Evolutionary conservation across 2,888 invertebrate species (phyloP).

Genomic region (Mesoligia furuncula): DNA sequence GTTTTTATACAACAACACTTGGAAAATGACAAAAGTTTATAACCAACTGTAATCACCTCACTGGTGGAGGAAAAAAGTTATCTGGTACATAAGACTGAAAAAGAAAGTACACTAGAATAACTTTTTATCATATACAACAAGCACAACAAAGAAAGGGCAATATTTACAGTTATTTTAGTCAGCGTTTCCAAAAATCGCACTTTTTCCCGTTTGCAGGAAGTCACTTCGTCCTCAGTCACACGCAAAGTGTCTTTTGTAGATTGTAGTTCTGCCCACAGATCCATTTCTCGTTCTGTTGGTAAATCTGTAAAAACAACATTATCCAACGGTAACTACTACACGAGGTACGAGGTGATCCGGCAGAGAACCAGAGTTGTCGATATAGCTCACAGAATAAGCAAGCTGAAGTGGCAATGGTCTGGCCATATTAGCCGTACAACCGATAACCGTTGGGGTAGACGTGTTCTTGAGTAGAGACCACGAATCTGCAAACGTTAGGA

Average conservation of each 20-base stretch:
- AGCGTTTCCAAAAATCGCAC: slow-evolving; percentile 85
- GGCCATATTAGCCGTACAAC: neutral
- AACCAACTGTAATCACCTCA: slow-evolving; percentile 71
- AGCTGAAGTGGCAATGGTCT: neutral
- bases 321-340: neutral
- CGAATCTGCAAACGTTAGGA: neutral
- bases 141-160: slow-evolving; percentile 27
- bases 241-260: slow-evolving; percentile 85
- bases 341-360: neutral
- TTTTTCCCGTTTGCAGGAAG: slow-evolving; percentile 83
- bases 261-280: slow-evolving; percentile 85
- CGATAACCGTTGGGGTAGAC: neutral
- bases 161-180: slow-evolving; percentile 83
- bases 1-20: slow-evolving; percentile 9
- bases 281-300: slow-evolving; percentile 86
- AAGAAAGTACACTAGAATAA: slow-evolving; percentile 67
- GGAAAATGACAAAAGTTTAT: slow-evolving; percentile 27
- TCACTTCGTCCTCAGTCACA: slow-evolving; percentile 84
- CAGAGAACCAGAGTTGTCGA: neutral
- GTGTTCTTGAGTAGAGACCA: neutral
- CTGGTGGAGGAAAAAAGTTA: slow-evolving; percentile 71
- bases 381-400: neutral
- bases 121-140: slow-evolving; percentile 13
- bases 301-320: slow-evolving; percentile 73
- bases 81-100: slow-evolving; percentile 83